Percentiles rank a stretch among this genome's conserved stretches.
Conservation (phyloP, 2,888 invertebrate species). For the Hydropsyche betteni region DNA sequence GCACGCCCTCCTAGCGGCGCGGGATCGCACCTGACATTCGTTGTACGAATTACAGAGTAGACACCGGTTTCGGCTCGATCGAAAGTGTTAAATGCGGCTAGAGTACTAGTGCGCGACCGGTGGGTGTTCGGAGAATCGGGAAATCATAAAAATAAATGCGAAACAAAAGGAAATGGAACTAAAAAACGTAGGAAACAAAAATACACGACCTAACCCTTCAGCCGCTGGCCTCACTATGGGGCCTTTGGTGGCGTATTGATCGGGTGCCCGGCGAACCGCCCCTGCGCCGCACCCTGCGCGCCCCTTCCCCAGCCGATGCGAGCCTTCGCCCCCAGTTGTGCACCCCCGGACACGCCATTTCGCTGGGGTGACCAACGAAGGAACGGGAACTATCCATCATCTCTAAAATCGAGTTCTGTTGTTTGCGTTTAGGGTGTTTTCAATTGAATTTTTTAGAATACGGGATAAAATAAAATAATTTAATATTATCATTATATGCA, state of each 20-base stretch:
- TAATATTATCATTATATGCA: too few relatives aligned
- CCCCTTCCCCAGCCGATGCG: background rate
- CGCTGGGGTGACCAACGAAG: too few relatives aligned
- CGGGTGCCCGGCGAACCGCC: conserved; percentile 42
- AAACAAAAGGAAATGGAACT: conserved; percentile 62
- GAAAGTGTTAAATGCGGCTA: conserved; percentile 1
- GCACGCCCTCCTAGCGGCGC: conserved; percentile 46
- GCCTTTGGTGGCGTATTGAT: conserved; percentile 51
- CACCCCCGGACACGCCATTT: too few relatives aligned
- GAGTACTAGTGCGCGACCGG: conserved; percentile 18
- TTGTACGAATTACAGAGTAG: background rate
- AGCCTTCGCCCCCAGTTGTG: background rate
- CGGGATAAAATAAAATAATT: too few relatives aligned
- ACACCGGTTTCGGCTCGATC: background rate
- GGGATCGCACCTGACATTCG: conserved; percentile 9
- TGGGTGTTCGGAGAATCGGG: conserved; percentile 42
- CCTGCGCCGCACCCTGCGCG: conserved; percentile 14
- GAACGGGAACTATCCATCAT: too few relatives aligned
- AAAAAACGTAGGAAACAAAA: conserved; percentile 67
- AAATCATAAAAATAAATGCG: conserved; percentile 68
- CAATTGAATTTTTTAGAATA: too few relatives aligned
- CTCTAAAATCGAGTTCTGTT: too few relatives aligned
- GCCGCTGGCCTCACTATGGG: conserved; percentile 64
- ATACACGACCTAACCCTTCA: conserved; percentile 63
- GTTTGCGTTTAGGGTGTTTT: too few relatives aligned